Evolutionary conservation across 2,797 vertebrate genomes (phyloP).

Genomic region (Sardinella longiceps): DNA sequence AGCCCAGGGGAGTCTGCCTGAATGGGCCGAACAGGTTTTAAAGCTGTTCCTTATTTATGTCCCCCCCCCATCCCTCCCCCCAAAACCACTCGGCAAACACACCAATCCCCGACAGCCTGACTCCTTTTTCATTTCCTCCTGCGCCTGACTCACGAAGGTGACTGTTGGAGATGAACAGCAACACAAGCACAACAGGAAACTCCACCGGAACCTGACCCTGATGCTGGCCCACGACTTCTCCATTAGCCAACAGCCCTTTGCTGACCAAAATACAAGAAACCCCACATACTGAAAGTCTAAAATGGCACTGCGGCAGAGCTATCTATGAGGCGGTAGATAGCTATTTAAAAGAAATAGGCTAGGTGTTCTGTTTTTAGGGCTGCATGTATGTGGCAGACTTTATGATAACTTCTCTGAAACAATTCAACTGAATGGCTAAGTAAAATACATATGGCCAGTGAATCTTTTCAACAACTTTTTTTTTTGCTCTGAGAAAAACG

Average conservation of each 20-base stretch:
- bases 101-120: conserved; percentile 21
- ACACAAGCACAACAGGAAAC: conserved; percentile 25
- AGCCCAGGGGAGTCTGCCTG: conserved; percentile 74
- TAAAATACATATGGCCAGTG: neutral
- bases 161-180: conserved; percentile 24
- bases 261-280: conserved; percentile 19
- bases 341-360: neutral
- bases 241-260: neutral
- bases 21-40: conserved; percentile 75
- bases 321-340: neutral
- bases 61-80: conserved; percentile 9
- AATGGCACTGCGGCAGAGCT: neutral
- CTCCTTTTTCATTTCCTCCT: conserved; percentile 23
- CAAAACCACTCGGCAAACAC: conserved; percentile 18
- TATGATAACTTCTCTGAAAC: neutral
- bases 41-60: conserved; percentile 70
- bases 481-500: too few relatives aligned
- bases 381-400: neutral
- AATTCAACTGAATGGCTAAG: neutral
- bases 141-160: conserved; percentile 7
- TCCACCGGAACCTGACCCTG: conserved; percentile 10
- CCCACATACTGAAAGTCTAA: neutral
- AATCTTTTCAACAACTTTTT: neutral
- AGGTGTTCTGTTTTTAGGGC: neutral
- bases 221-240: neutral